phyloP scores from a whole-genome alignment of 2,888 invertebrate species.

The Drosophila atripex region DNA sequence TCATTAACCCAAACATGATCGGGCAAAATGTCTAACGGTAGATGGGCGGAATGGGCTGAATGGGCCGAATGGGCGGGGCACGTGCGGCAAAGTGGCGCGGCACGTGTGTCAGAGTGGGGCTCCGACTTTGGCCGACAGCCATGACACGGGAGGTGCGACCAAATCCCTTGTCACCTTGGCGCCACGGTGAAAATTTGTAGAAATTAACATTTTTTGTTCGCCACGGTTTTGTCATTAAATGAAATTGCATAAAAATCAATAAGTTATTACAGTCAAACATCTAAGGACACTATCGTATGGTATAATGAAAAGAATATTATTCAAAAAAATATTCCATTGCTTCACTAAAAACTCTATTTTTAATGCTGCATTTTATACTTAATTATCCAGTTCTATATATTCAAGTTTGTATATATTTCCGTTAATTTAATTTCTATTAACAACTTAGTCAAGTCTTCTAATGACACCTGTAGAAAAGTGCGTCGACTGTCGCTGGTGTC shows the following conservation, averaged over 20 bases:
- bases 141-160: conserved; percentile 52
- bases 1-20: conserved; percentile 76
- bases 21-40: conserved; percentile 71
- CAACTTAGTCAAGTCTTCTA: background rate
- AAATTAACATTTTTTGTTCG: conserved; percentile 73
- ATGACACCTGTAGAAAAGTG: conserved; percentile 19
- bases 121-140: conserved; percentile 8
- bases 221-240: conserved; percentile 64
- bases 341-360: no score
- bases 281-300: background rate
- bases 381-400: no score
- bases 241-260: conserved; percentile 79
- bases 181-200: conserved; percentile 80
- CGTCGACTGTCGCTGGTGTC: conserved; percentile 35
- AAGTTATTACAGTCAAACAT: conserved; percentile 27
- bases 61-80: conserved; percentile 56
- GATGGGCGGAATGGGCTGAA: conserved; percentile 57
- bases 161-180: conserved; percentile 53
- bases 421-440: no score
- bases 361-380: no score
- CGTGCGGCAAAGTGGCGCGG: conserved; percentile 61
- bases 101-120: conserved; percentile 56
- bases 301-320: background rate
- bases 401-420: no score
- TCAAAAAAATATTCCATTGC: no score